Evolutionary conservation across 2,888 invertebrate species (phyloP).

Genomic region (Sphecodes monilicornis): DNA sequence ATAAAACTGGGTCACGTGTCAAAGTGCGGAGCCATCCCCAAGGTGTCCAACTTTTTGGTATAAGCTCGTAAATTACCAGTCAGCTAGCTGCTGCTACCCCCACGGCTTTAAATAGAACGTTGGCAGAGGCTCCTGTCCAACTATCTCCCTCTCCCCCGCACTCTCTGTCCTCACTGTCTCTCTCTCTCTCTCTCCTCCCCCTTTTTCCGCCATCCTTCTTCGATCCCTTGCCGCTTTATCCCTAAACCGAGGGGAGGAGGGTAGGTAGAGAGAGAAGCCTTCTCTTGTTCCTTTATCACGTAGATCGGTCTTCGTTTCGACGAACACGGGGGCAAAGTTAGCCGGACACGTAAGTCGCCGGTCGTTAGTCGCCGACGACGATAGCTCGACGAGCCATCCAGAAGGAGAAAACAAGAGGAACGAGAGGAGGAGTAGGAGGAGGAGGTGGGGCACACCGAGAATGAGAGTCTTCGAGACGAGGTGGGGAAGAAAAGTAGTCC

Average conservation of each 20-base stretch:
- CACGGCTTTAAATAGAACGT: conserved; percentile 82
- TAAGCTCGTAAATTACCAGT: conserved; percentile 83
- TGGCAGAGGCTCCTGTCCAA: conserved; percentile 78
- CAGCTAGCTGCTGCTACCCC: conserved; percentile 75
- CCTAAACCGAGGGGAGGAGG: neutral
- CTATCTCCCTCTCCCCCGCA: conserved; percentile 45
- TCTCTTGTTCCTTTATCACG: conserved; percentile 52
- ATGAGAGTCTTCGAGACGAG: conserved; percentile 45
- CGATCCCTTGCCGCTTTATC: conserved; percentile 45
- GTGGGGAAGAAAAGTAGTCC: conserved; percentile 29
- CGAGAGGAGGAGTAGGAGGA: conserved; percentile 15
- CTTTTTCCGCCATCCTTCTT: conserved; percentile 9
- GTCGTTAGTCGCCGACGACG: conserved; percentile 72
- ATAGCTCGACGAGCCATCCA: conserved; percentile 53
- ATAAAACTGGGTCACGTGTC: conserved; percentile 83
- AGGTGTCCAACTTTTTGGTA: conserved; percentile 81
- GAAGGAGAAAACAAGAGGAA: conserved; percentile 51
- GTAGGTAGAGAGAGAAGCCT: neutral
- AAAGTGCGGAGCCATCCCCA: conserved; percentile 81
- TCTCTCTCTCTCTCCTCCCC: conserved; percentile 6
- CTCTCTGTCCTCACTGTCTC: conserved; percentile 40
- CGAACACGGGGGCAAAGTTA: conserved; percentile 57
- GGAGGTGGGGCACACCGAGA: conserved; percentile 16
- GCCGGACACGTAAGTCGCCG: conserved; percentile 71
- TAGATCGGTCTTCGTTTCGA: conserved; percentile 55